Conservation (phyloP, 2,113 vertebrate genomes). For the Epinephelus fuscoguttatus region DNA sequence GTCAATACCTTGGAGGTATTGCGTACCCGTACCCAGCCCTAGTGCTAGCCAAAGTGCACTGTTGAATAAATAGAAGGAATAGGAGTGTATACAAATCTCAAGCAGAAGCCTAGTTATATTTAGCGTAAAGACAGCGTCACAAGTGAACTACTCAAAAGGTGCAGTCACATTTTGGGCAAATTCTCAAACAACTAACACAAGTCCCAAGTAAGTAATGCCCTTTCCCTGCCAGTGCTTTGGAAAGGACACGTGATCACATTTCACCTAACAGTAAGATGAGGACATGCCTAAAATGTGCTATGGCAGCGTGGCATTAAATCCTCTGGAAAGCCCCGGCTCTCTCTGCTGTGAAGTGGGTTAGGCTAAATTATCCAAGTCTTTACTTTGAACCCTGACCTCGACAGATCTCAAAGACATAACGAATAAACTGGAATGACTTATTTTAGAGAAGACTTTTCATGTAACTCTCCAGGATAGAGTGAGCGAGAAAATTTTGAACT, state of each 20-base stretch:
- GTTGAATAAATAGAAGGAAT: background rate
- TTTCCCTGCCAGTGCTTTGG: background rate
- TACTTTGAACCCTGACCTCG: constrained; percentile 29
- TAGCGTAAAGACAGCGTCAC: background rate
- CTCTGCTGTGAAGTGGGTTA: constrained; percentile 25
- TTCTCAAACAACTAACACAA: background rate
- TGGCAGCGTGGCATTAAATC: background rate
- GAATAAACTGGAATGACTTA: constrained; percentile 94
- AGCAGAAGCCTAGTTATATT: background rate
- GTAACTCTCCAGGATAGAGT: constrained; percentile 99
- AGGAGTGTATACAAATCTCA: background rate
- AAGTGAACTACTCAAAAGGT: background rate
- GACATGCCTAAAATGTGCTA: constrained; percentile 7
- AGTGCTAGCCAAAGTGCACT: no score
- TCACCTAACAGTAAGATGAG: background rate
- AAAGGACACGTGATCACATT: background rate
- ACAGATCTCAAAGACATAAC: constrained; percentile 79
- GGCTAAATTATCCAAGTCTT: constrained; percentile 13
- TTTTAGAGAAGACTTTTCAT: constrained; percentile 92
- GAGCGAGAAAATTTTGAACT: constrained; percentile 92
- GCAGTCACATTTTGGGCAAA: background rate
- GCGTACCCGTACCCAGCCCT: no score
- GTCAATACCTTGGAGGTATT: no score
- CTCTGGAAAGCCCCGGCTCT: constrained; percentile 11
- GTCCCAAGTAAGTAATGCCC: background rate